These are phyloP conservation scores for Leptestheria dahalacensis DNA, from an alignment of 1,140 invertebrate species.

Conservation along the genomic window DNA sequence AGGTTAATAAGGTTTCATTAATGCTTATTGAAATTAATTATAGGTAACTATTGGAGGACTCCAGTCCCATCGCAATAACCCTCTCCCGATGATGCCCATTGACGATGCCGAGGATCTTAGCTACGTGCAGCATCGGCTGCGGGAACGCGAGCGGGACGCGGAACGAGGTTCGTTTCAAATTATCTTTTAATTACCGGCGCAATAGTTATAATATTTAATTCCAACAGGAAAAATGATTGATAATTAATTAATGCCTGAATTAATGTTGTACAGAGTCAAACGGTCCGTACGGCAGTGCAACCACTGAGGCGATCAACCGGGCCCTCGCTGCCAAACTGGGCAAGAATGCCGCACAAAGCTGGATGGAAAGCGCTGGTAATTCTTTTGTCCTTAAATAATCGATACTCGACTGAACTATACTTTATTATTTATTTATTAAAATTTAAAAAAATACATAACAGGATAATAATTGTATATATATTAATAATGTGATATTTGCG, in stretches of 20 bases:
- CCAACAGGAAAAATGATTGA: no score
- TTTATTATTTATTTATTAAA: not conserved
- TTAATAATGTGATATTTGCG: no score
- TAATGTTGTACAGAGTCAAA: not conserved
- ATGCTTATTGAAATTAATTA: no score
- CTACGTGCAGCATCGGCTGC: slow-evolving; percentile 1
- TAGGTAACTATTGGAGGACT: slow-evolving; percentile 13
- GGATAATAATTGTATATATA: no score
- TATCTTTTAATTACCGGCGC: not conserved
- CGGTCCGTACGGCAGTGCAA: not conserved
- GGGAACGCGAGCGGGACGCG: not conserved
- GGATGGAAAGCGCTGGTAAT: not conserved
- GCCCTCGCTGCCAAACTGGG: not conserved
- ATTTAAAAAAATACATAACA: no score
- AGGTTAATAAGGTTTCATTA: no score
- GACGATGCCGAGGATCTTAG: slow-evolving; percentile 13
- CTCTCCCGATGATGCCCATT: slow-evolving; percentile 10
- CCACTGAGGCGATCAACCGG: not conserved
- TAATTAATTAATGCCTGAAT: no score
- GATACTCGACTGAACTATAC: not conserved
- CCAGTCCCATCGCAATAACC: slow-evolving; percentile 14
- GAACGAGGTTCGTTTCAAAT: no score
- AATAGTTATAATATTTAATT: no score
- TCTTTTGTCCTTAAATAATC: no score
- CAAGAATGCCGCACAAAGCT: not conserved